These are phyloP conservation scores for Cynoglossus semilaevis DNA, from an alignment of 2,113 vertebrate genomes.

Conservation along the genomic window DNA sequence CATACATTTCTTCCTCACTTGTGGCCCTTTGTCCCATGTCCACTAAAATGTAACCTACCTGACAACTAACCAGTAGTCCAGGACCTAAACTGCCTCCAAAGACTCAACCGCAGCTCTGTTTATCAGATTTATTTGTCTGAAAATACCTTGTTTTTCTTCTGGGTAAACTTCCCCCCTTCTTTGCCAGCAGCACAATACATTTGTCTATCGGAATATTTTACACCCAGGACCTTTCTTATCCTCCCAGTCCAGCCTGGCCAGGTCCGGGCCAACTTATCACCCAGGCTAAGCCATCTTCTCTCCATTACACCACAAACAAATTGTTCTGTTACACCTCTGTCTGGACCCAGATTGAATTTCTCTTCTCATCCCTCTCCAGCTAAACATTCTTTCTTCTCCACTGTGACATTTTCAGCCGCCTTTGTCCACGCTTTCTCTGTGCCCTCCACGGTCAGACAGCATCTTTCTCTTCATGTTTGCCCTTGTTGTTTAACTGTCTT, in stretches of 20 bases:
- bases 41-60: neutral
- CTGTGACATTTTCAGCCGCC: conserved; percentile 65
- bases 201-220: conserved; percentile 57
- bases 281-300: conserved; percentile 65
- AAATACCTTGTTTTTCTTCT: conserved; percentile 31
- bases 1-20: too few species aligned
- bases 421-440: conserved; percentile 30
- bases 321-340: conserved; percentile 75
- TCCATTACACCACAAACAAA: conserved; percentile 75
- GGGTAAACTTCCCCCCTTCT: conserved; percentile 28
- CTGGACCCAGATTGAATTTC: conserved; percentile 77
- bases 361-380: conserved; percentile 69
- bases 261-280: conserved; percentile 61
- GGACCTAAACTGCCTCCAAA: conserved; percentile 11
- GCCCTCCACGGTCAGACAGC: conserved; percentile 23
- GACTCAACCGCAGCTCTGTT: conserved; percentile 19
- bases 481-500: conserved; percentile 49
- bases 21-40: neutral
- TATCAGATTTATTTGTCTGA: conserved; percentile 20
- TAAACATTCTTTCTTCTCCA: conserved; percentile 66
- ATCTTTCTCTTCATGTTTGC: conserved; percentile 44
- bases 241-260: conserved; percentile 50
- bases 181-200: conserved; percentile 31
- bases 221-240: conserved; percentile 54
- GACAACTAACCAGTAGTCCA: conserved; percentile 2